Conservation (phyloP, 2,797 vertebrate species). For the Dendrocincla fuliginosa region DNA sequence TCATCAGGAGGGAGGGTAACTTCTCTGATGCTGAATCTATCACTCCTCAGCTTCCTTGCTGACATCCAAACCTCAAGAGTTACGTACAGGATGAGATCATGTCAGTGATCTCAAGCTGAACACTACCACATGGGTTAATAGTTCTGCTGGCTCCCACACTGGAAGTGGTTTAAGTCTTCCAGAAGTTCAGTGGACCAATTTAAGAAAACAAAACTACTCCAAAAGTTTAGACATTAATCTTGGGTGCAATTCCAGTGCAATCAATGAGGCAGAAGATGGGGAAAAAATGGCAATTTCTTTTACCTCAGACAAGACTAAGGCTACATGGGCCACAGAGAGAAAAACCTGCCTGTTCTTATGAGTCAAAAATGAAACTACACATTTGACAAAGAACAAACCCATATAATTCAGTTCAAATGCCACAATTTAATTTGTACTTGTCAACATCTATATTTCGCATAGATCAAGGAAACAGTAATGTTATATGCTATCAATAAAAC, state of each 20-base stretch:
- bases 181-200: slow-evolving; percentile 5
- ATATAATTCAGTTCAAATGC: not conserved
- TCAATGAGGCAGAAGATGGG: not conserved
- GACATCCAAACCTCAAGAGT: not conserved
- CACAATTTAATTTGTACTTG: not conserved
- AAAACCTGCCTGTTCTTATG: not conserved
- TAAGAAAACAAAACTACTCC: not conserved
- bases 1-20: not conserved
- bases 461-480: not conserved
- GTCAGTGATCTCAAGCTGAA: slow-evolving; percentile 44
- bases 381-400: not conserved
- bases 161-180: slow-evolving; percentile 34
- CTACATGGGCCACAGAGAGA: not conserved
- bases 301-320: not conserved
- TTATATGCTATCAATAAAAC: not conserved
- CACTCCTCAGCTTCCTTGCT: slow-evolving; percentile 4
- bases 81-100: slow-evolving; percentile 40
- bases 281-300: not conserved
- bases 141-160: not conserved
- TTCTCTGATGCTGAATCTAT: not conserved
- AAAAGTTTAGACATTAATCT: not conserved
- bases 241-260: not conserved
- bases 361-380: not conserved
- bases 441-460: not conserved
- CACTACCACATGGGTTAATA: slow-evolving; percentile 43